These are phyloP conservation scores for Tillus elongatus DNA, from an alignment of 2,888 invertebrate species.

Conservation along the genomic window DNA sequence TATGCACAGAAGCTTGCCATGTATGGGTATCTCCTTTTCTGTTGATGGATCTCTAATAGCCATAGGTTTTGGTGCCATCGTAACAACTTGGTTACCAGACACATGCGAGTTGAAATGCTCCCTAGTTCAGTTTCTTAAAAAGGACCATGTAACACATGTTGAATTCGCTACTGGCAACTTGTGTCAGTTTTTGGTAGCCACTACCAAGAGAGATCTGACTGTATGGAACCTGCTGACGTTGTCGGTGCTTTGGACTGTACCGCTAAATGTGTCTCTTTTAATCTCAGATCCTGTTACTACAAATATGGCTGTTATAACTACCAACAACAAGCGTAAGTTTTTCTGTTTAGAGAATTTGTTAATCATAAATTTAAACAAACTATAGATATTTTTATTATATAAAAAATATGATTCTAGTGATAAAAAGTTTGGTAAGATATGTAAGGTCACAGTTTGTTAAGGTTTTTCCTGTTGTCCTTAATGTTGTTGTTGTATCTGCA, in stretches of 20 bases:
- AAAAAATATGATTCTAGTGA: too few relatives aligned
- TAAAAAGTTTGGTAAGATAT: too few relatives aligned
- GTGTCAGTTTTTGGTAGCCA: conserved; percentile 50
- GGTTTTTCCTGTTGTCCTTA: too few relatives aligned
- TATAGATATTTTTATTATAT: too few relatives aligned
- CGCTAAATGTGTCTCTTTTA: conserved; percentile 43
- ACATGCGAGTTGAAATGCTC: conserved; percentile 50
- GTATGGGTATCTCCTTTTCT: conserved; percentile 56
- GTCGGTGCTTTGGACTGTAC: conserved; percentile 60
- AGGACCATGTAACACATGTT: conserved; percentile 39
- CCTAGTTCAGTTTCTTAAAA: conserved; percentile 36
- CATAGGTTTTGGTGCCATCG: conserved; percentile 54
- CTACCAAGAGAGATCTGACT: conserved; percentile 50
- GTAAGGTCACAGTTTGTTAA: too few relatives aligned
- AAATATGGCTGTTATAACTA: conserved; percentile 60
- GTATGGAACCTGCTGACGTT: conserved; percentile 67
- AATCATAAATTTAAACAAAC: too few relatives aligned
- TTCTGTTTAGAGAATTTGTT: too few relatives aligned
- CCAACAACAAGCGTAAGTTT: conserved; percentile 55
- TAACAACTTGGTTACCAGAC: conserved; percentile 63
- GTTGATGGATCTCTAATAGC: conserved; percentile 69
- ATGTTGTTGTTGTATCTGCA: too few relatives aligned
- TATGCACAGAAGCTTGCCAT: conserved; percentile 50
- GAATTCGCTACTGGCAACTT: conserved; percentile 51
- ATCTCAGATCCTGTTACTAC: conserved; percentile 54